Evolutionary conservation across 2,797 vertebrate species (phyloP), one percentile per base, ranked within the genome.

Genomic region (Acanthis flammea): DNA sequence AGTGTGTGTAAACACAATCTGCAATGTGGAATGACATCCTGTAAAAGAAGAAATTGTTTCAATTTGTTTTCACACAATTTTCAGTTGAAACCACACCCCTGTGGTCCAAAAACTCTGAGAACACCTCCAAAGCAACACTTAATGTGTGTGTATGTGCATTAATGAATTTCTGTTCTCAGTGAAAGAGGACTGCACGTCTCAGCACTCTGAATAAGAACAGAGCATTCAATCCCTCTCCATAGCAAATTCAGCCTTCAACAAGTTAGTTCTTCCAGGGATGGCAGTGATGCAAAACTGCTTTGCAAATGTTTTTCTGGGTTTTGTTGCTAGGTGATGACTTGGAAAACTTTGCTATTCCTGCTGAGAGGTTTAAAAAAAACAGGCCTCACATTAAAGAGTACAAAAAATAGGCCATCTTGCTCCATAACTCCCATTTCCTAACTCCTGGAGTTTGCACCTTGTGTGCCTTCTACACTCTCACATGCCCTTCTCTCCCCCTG

Each of bases 311-410:
- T 98, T 98, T 96, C 97, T 97, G 95, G 96, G 93, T 91, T 98
- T 97, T 97, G 98, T 98, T 98, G 98, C 98, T 98, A 98, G 98
- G 97, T 94, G 96, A 98, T 97, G 97, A 95, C 93, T 96, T 86
- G 96, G 97, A 97, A 98, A 98, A 98, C 97, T 98, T 98, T 94
- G 95, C 95, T 94, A 61, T 98, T 97, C 98, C 97, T 97, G 97
- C 98, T 98, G 97, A 98, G 97, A 97, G 96, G 88, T 97, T 88
- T 77, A 35, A 94, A 88, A 94, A 89, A 92, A 95, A 72, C 94
- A 97, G 94, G 54, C 96, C 94, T 97, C 95, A 97, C 96, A 97
- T 96, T 97, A 97, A 97, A 98, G 89, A 95, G 86, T 92, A 90
- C 93, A 97, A 95, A 95, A 96, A 97, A 96, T 95, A 97, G 97